phyloP scores from a whole-genome alignment of 2,113 vertebrate species.

The Phaethon lepturus region DNA sequence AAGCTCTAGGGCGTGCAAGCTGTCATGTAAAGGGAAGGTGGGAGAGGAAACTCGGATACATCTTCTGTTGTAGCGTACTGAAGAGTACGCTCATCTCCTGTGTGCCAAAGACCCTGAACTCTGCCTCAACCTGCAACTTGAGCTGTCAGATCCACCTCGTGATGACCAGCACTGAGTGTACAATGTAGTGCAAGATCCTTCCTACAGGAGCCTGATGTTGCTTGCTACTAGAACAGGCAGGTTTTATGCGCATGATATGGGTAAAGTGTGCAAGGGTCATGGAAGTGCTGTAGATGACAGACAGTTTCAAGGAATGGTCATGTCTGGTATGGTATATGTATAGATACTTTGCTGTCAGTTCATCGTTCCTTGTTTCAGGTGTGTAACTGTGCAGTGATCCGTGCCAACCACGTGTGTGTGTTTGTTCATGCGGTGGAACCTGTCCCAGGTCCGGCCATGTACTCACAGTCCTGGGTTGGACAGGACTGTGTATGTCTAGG shows the following conservation, averaged over 20 bases:
- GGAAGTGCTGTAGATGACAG: background rate
- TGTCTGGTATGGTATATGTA: background rate
- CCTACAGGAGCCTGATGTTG: background rate
- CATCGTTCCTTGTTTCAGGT: background rate
- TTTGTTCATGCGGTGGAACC: background rate
- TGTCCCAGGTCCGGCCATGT: background rate
- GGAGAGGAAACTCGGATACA: background rate
- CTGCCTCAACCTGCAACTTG: background rate
- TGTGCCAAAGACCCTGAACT: background rate
- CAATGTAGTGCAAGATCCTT: background rate
- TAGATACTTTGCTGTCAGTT: background rate
- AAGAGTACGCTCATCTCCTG: background rate
- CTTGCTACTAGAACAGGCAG: background rate
- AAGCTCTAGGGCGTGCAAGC: background rate
- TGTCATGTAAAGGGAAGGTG: background rate
- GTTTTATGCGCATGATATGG: accelerated
- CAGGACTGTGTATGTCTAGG: background rate
- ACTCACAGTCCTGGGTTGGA: too few species aligned
- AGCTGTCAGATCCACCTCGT: background rate
- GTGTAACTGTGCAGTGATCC: background rate
- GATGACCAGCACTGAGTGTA: background rate
- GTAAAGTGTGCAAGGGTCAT: background rate
- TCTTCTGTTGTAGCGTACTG: background rate
- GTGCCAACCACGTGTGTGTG: background rate
- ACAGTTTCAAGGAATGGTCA: background rate